Base-by-base conservation (phyloP, 2,797 vertebrate species). In the Falco rusticolus region DNA sequence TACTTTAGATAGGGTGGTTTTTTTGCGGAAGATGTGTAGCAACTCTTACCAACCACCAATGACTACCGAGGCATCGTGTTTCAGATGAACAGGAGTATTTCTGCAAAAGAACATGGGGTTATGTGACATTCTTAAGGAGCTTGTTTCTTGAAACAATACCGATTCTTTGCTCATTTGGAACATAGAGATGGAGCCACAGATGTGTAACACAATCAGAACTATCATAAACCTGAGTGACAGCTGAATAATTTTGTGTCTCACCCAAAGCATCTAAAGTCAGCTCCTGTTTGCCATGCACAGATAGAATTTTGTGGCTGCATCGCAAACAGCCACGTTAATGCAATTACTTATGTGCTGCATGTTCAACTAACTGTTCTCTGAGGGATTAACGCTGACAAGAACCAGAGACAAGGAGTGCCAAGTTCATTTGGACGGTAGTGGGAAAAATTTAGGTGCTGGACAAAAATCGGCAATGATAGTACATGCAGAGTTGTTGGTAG, bases 401-500 rank as follows among this genome's bases (percentile, higher is more conserved):
- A 16, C 17, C 33, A 18, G 28, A 43, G n/a, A 17, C 21, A 28
- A 25, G 17, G 41, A 28, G 21, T 8, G 33, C 28, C 18, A 15
- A 65, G 13, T 2, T 24, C 17, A 9, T 14, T 53, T 24, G 33
- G 37, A 45, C 16, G 20, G 14, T 8, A 16, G 24, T 11, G 39
- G n/a, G 47, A 25, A 53, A 54, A 89, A 54, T 6, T 11, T 24
- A 26, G 47, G 54, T 64, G 70, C 54, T 53, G 53, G 39, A 29
- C n/a, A 70, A n/a, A 54, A 78, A 39, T 16, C 9, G 4, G 33
- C 41, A 57, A 13, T 10, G 54, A 29, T 47, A n/a, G 70, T 39
- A 25, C 14, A 11, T 0, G 2, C 6, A 20, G 61, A 33, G 37
- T 2, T 5, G n/a, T 7, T 4, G 25, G 63, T 3, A 20, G n/a